These are phyloP conservation scores for Nudaria mundana DNA, from an alignment of 2,888 invertebrate genomes.

Conservation along the genomic window DNA sequence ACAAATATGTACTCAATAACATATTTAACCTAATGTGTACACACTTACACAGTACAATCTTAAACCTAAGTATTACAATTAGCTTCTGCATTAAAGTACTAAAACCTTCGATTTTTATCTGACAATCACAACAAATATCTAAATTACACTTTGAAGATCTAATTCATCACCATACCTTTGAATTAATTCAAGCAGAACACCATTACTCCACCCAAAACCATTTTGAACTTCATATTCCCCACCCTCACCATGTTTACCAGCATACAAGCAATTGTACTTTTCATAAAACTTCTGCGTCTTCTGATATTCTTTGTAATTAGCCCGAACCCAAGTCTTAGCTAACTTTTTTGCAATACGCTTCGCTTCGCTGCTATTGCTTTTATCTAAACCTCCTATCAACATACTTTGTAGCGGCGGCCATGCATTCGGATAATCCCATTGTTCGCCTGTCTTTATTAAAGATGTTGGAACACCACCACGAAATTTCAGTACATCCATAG, in stretches of 20 bases:
- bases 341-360: slow-evolving; percentile 82
- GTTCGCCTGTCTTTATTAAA: slow-evolving; percentile 84
- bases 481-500: slow-evolving; percentile 72
- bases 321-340: slow-evolving; percentile 86
- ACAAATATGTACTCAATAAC: too few species aligned
- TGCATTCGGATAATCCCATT: slow-evolving; percentile 92
- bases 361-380: slow-evolving; percentile 82
- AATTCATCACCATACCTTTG: slow-evolving; percentile 69
- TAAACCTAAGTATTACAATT: too few species aligned
- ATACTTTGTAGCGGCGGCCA: slow-evolving; percentile 93
- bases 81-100: too few species aligned
- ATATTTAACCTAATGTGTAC: too few species aligned
- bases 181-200: slow-evolving; percentile 84
- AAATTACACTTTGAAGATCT: not conserved
- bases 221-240: slow-evolving; percentile 89
- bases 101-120: too few species aligned
- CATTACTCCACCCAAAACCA: slow-evolving; percentile 92
- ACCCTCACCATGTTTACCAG: slow-evolving; percentile 86
- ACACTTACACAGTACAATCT: too few species aligned
- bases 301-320: slow-evolving; percentile 83
- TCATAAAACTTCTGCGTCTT: slow-evolving; percentile 86
- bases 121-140: not conserved
- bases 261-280: slow-evolving; percentile 83
- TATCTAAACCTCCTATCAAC: slow-evolving; percentile 85
- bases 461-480: slow-evolving; percentile 88